phyloP scores from a whole-genome alignment of 2,113 vertebrate genomes.

The Thunnus maccoyii region DNA sequence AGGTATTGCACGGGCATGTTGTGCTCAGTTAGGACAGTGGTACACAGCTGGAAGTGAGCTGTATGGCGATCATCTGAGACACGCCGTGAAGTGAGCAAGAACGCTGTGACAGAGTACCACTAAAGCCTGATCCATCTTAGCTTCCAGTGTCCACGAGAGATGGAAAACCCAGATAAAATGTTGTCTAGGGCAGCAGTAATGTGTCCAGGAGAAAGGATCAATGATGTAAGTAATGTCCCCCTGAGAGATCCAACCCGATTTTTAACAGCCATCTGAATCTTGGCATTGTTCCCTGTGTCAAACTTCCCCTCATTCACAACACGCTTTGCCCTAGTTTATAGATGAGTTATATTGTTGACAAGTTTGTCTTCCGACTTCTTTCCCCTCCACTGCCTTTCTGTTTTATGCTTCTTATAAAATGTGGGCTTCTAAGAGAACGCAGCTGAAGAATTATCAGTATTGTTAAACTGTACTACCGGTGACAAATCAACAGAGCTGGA shows the following conservation, averaged over 20 bases:
- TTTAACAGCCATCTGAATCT: conserved; percentile 58
- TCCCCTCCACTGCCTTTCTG: conserved; percentile 39
- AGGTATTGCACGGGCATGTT: conserved; percentile 20
- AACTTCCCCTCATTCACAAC: conserved; percentile 49
- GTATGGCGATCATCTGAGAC: conserved; percentile 20
- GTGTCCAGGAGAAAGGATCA: conserved; percentile 61
- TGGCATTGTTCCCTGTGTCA: conserved; percentile 54
- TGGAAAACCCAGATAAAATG: conserved; percentile 57
- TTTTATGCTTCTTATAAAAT: conserved; percentile 52
- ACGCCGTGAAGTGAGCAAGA: conserved; percentile 29
- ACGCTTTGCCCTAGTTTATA: conserved; percentile 53
- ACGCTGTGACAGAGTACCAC: conserved; percentile 31
- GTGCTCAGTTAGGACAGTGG: conserved; percentile 34
- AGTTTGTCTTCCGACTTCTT: conserved; percentile 50
- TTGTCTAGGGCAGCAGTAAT: conserved; percentile 47
- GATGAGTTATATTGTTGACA: conserved; percentile 53
- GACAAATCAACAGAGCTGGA: conserved; percentile 12
- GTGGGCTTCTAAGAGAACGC: conserved; percentile 6
- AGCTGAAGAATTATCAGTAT: conserved; percentile 7
- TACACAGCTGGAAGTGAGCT: conserved; percentile 37
- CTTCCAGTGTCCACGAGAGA: conserved; percentile 25
- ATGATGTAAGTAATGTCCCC: conserved; percentile 65
- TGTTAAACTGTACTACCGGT: conserved; percentile 20
- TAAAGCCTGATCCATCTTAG: conserved; percentile 51
- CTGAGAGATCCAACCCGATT: conserved; percentile 46